Percentiles rank a stretch among this genome's conserved stretches.
Evolutionary conservation across 2,888 invertebrate genomes (phyloP).

Genomic region (Paralinhomoeus sp.): DNA sequence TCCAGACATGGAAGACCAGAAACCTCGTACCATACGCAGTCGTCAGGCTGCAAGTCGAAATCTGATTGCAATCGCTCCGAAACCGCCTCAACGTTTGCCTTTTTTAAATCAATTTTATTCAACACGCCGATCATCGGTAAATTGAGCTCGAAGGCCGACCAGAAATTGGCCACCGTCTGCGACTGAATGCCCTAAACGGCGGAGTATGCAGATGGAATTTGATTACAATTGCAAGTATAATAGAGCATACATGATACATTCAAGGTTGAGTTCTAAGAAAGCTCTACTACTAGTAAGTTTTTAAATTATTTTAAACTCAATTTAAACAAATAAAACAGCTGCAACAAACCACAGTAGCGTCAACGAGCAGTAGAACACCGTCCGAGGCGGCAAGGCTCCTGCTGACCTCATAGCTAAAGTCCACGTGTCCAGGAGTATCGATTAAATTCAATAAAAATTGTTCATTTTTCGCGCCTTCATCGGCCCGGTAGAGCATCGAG

Average conservation of each 20-base stretch:
- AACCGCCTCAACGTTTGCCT: conserved; percentile 58
- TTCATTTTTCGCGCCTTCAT: conserved; percentile 27
- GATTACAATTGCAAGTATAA: no score
- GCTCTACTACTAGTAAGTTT: no score
- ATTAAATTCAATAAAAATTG: conserved; percentile 68
- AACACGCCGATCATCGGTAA: conserved; percentile 66
- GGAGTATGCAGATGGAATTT: neutral
- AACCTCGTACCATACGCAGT: no score
- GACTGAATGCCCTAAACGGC: conserved; percentile 53
- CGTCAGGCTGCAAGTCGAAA: conserved; percentile 51
- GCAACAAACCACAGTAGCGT: conserved; percentile 32
- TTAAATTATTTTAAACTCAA: no score
- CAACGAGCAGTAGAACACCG: conserved; percentile 76
- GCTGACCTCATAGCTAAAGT: conserved; percentile 82
- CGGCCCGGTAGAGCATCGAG: conserved; percentile 45
- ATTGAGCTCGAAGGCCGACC: conserved; percentile 58
- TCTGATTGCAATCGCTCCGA: conserved; percentile 50
- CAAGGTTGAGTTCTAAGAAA: no score
- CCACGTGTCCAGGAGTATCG: conserved; percentile 90
- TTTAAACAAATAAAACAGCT: conserved; percentile 1
- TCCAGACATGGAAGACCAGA: no score
- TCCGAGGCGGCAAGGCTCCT: conserved; percentile 75
- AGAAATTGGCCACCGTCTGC: conserved; percentile 89
- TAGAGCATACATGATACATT: no score
- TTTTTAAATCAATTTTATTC: conserved; percentile 83